Evolutionary conservation across 2,888 invertebrate species (phyloP).

Genomic region (Watsonalla cultraria): DNA sequence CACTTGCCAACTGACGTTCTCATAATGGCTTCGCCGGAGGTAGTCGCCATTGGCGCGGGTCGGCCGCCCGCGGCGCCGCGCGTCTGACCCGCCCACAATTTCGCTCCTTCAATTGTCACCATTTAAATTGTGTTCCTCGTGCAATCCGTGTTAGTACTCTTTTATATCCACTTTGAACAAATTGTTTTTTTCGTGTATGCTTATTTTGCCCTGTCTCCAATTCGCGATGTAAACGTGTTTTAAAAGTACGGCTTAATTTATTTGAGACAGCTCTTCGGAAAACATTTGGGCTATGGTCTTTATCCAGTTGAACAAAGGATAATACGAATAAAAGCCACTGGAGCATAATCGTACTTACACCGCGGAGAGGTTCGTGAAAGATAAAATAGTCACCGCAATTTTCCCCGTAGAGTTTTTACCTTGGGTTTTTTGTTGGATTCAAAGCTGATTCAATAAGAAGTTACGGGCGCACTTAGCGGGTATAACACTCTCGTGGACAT

Average conservation of each 20-base stretch:
- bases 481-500: conserved; percentile 14
- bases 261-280: conserved; percentile 59
- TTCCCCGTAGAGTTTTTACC: conserved; percentile 56
- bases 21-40: conserved; percentile 56
- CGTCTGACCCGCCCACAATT: conserved; percentile 40
- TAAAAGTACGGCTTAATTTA: conserved; percentile 65
- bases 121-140: conserved; percentile 66
- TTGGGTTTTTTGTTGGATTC: conserved; percentile 50
- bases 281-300: conserved; percentile 58
- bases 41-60: conserved; percentile 24
- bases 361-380: conserved; percentile 49
- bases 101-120: conserved; percentile 56
- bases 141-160: conserved; percentile 63
- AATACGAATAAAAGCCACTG: conserved; percentile 67
- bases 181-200: conserved; percentile 47
- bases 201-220: conserved; percentile 52
- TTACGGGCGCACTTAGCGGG: conserved; percentile 51
- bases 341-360: conserved; percentile 61
- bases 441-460: conserved; percentile 62
- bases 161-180: conserved; percentile 41
- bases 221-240: conserved; percentile 59
- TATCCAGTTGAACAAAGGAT: conserved; percentile 68
- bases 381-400: conserved; percentile 65
- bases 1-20: conserved; percentile 62
- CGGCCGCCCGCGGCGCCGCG: conserved; percentile 40